Base-by-base conservation (phyloP, 2,888 invertebrate genomes). In the Abscondita cerata region DNA sequence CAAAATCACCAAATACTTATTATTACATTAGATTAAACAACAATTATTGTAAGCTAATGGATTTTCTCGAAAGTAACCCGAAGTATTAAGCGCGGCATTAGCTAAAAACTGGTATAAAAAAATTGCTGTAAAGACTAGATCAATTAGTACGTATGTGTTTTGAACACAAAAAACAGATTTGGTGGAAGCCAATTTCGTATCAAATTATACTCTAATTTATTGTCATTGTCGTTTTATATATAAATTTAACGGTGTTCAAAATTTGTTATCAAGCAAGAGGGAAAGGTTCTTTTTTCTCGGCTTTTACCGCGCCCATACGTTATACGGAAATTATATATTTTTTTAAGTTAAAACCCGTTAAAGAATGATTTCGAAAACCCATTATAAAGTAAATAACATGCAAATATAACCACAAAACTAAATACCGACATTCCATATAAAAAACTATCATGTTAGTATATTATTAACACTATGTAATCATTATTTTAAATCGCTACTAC, bases 401-500 rank as follows among this genome's bases (percentile, higher is more conserved):
- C 50, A 62, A 62, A 59, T 16, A 34, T 55, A 55, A 64, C 55
- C 57, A 54, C 58, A 58, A 61, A 44, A 56, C 25, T 64, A 41
- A 70, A 69, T 66, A 69, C 70, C 71, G 75, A 75, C 73, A 76
- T 69, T 77, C 74, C 75, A 75, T 72, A 70, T 70, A 73, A 68
- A 72, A 69, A 75, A 74, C 72, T 72, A 74, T 74, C 75, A 74
- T 74, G 68, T 72, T 70, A 72, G 70, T 72, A 74, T 73, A 68
- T 63, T 69, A 60, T 66, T 65, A 70, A 72, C 68, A 70, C 67
- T 72, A 71, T 73, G 70, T 70, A 69, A 70, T 67, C 69, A 57
- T 62, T 58, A 57, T 58, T 52, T 68, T 71, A 72, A 65, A 73
- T 71, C 68, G 70, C 72, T 72, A 73, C 70, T 67, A 64, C 74